Base-by-base conservation (phyloP, 2,113 vertebrate species). In the Cheirogaleus medius region DNA sequence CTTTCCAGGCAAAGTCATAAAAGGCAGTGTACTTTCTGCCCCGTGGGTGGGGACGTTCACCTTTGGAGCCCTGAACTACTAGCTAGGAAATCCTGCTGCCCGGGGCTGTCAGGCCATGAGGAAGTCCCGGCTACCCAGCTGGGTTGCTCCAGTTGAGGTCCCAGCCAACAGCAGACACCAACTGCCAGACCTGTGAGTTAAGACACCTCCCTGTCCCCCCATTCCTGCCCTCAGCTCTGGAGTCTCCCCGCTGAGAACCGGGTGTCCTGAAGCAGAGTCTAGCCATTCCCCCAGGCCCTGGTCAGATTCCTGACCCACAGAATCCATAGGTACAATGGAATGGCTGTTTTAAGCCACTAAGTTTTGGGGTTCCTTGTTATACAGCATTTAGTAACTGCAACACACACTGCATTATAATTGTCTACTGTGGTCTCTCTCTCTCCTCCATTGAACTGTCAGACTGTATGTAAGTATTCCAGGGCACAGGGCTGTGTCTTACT, bases 121-220 rank as follows among this genome's bases (percentile, higher is more conserved):
- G 39, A 52, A 13, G 39, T 42, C 44, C 34, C 34, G 52, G 20
- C 47, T 4, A 34, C 23, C 0, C 0, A 3, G 25, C 32, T 0
- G 21, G 74, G 23, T 32, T 12, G 15, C 27, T 49, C 60, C 34
- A 6, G 20, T 32, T 13, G 29, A 66, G 3, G 21, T 7, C 87
- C 56, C 9, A 2, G 64, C 5, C 77, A 74, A 66, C 42, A 63
- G 85, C 1, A 12, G 23, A 17, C 27, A 5, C 23, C 68, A 86
- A 20, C 25, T 9, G 9, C 54, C n/a, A 39, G 63, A 25, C 6
- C 6, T 25, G 25, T 15, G 52, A 32, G 21, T 15, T 6, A 66
- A 44, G 77, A 69, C 8, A 11, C 20, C 4, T 27, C 18, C 23
- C 52, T 15, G 17, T 5, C 52, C 1, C 2, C 0, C 44, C 21